Percentiles rank a stretch among this genome's conserved stretches.
phyloP scores from a whole-genome alignment of 1,140 invertebrate species.

The Drosophila nannoptera region DNA sequence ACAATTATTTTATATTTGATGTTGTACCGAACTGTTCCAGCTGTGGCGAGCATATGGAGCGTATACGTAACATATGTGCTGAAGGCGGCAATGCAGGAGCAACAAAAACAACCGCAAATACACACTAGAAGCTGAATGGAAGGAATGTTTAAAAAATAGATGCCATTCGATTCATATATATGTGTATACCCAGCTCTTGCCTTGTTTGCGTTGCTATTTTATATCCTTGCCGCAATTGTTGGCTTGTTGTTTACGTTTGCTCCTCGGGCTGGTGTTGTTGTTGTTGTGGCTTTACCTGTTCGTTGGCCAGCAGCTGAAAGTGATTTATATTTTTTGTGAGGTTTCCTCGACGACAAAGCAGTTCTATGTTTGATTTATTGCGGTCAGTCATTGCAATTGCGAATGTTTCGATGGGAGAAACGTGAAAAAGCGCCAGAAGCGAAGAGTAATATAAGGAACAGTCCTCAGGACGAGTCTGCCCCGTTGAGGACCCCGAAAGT shows the following conservation, averaged over 20 bases:
- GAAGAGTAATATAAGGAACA: background rate
- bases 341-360: constrained; percentile 24
- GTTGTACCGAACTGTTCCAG: constrained; percentile 15
- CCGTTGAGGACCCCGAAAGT: no score
- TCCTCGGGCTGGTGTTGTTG: background rate
- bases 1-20: constrained; percentile 67
- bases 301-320: constrained; percentile 20
- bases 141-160: constrained; percentile 6
- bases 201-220: constrained; percentile 18
- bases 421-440: constrained; percentile 1
- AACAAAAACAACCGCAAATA: constrained; percentile 5
- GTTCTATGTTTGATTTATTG: constrained; percentile 40
- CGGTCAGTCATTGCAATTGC: constrained; percentile 5
- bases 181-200: constrained; percentile 8
- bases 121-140: constrained; percentile 1
- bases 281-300: constrained; percentile 6
- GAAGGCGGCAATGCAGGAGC: constrained; percentile 12
- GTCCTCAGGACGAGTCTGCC: background rate
- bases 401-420: constrained; percentile 9
- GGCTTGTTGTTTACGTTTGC: background rate
- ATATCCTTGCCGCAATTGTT: constrained; percentile 10
- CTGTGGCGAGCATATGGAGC: constrained; percentile 25
- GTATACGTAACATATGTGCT: constrained; percentile 48
- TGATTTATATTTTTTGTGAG: constrained; percentile 24
- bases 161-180: constrained; percentile 4